Evolutionary conservation across 2,888 invertebrate genomes (phyloP).

Genomic region (Willowsia nigromaculata): DNA sequence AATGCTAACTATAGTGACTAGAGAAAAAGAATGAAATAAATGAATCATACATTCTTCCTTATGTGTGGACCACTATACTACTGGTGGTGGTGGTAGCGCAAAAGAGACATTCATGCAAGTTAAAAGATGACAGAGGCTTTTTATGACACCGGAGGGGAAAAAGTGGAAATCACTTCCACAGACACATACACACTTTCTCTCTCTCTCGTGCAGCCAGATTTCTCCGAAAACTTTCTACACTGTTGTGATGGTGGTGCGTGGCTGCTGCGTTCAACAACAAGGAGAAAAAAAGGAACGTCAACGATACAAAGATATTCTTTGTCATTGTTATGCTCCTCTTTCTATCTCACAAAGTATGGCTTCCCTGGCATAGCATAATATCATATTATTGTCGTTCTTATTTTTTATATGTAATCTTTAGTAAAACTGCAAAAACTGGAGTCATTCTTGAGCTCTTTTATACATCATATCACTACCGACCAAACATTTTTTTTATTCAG

Average conservation of each 20-base stretch:
- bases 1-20: too few species aligned
- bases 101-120: constrained; percentile 48
- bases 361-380: not conserved
- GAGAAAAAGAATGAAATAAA: constrained; percentile 27
- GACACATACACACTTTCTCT: not conserved
- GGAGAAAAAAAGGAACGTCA: not conserved
- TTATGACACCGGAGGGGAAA: constrained; percentile 44
- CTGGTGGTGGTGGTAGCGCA: not conserved
- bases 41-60: constrained; percentile 25
- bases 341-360: too few species aligned
- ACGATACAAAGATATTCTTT: not conserved
- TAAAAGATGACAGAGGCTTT: constrained; percentile 53
- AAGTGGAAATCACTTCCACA: constrained; percentile 46
- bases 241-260: not conserved
- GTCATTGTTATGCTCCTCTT: not conserved
- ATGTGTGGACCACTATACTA: not conserved
- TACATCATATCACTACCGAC: not conserved
- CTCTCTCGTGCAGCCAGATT: not conserved
- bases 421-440: not conserved
- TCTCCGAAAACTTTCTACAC: not conserved
- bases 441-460: not conserved
- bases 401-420: not conserved
- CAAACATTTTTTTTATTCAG: not conserved
- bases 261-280: not conserved
- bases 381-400: not conserved